Evolutionary conservation across 2,888 invertebrate species (phyloP).

Genomic region (Nomada fabriciana): DNA sequence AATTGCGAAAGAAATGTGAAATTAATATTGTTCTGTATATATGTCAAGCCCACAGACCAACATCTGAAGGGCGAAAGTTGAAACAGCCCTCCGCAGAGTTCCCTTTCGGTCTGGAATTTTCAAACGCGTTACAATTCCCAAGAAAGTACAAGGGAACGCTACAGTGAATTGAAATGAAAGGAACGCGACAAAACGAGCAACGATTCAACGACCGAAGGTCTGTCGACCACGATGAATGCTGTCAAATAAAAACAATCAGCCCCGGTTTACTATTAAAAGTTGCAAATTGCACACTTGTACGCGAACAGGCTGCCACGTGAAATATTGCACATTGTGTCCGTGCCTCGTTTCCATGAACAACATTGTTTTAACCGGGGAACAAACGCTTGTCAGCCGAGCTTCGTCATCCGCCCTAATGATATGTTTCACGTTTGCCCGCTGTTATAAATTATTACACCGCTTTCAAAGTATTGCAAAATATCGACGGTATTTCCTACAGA

Average conservation of each 20-base stretch:
- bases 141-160: neutral
- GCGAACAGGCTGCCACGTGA: neutral
- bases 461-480: slow-evolving; percentile 1
- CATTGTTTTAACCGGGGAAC: slow-evolving; percentile 9
- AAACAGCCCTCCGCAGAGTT: neutral
- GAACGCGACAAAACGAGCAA: neutral
- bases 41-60: neutral
- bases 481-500: neutral
- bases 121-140: neutral
- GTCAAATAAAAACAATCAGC: slow-evolving; percentile 31
- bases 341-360: slow-evolving; percentile 23
- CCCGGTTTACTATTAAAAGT: slow-evolving; percentile 27
- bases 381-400: slow-evolving; percentile 19
- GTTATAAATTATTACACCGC: slow-evolving; percentile 10
- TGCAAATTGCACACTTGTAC: slow-evolving; percentile 30
- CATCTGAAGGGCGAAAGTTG: neutral
- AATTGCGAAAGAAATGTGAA: too few species aligned
- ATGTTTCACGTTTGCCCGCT: slow-evolving; percentile 27
- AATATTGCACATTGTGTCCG: slow-evolving; percentile 4
- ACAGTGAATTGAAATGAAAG: neutral
- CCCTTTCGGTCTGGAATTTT: neutral
- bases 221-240: slow-evolving; percentile 7
- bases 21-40: neutral
- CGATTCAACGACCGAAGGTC: neutral
- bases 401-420: slow-evolving; percentile 26